Percentiles rank a stretch among this genome's conserved stretches.
These are phyloP conservation scores for Macrobrachium rosenbergii DNA, from an alignment of 1,140 invertebrate genomes.

Conservation along the genomic window DNA sequence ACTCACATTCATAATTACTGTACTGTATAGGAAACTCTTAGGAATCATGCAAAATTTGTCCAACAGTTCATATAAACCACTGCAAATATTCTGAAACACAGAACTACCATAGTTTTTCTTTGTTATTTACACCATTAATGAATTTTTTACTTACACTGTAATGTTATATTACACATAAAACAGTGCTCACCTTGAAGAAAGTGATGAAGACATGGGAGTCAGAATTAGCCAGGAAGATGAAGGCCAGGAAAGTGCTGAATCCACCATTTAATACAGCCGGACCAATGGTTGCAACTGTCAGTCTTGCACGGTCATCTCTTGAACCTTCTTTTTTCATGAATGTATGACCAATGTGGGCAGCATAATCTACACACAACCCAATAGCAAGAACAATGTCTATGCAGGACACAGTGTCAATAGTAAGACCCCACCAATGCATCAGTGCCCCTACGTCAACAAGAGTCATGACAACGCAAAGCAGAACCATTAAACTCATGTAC, in stretches of 20 bases:
- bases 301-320: conserved; percentile 76
- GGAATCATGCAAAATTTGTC: too few relatives aligned
- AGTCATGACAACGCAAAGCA: conserved; percentile 82
- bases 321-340: conserved; percentile 78
- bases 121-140: conserved; percentile 39
- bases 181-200: conserved; percentile 79
- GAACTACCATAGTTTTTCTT: background rate
- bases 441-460: conserved; percentile 84
- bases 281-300: conserved; percentile 83
- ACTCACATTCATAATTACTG: too few relatives aligned
- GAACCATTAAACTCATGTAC: conserved; percentile 80
- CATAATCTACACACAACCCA: conserved; percentile 90
- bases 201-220: conserved; percentile 84
- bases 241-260: conserved; percentile 82
- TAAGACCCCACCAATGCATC: conserved; percentile 87
- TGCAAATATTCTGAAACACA: background rate
- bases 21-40: too few relatives aligned
- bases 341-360: conserved; percentile 84
- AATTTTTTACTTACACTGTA: conserved; percentile 37
- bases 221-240: conserved; percentile 81
- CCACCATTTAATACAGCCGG: conserved; percentile 85
- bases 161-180: too few relatives aligned
- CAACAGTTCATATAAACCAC: too few relatives aligned
- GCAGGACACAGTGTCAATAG: conserved; percentile 88
- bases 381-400: conserved; percentile 86